These are phyloP conservation scores for Lepidonotus clava DNA, from an alignment of 2,888 invertebrate species.

Conservation along the genomic window DNA sequence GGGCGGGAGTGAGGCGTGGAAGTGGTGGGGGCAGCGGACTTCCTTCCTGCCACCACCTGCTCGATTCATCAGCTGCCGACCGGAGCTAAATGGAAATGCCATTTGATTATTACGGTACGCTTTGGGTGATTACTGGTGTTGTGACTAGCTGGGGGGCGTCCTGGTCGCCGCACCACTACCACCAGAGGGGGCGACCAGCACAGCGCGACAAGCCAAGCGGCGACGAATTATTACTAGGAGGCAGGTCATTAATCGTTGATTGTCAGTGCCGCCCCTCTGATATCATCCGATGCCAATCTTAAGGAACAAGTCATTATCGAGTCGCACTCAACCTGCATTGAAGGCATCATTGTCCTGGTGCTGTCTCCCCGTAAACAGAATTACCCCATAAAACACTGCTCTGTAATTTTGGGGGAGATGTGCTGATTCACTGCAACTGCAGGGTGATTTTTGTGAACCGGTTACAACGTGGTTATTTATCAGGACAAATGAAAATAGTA, in stretches of 20 bases:
- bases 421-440: no score
- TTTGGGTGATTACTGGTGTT: not conserved
- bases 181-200: not conserved
- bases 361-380: no score
- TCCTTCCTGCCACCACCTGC: not conserved
- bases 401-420: no score
- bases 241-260: slow-evolving; percentile 4
- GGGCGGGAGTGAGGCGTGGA: no score
- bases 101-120: slow-evolving; percentile 34
- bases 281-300: not conserved
- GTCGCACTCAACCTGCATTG: not conserved
- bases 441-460: no score
- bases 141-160: not conserved
- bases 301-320: slow-evolving; percentile 26
- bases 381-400: no score
- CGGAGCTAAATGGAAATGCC: slow-evolving; percentile 40
- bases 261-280: slow-evolving; percentile 18
- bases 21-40: no score
- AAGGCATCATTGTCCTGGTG: no score
- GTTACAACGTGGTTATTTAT: no score
- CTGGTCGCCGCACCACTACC: not conserved
- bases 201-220: not conserved
- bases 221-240: not conserved
- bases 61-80: slow-evolving; percentile 25
- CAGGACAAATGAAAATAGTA: no score